Evolutionary conservation across 2,113 vertebrate genomes (phyloP), one percentile per base, ranked within the genome.

Genomic region (Corydoras maculifer): DNA sequence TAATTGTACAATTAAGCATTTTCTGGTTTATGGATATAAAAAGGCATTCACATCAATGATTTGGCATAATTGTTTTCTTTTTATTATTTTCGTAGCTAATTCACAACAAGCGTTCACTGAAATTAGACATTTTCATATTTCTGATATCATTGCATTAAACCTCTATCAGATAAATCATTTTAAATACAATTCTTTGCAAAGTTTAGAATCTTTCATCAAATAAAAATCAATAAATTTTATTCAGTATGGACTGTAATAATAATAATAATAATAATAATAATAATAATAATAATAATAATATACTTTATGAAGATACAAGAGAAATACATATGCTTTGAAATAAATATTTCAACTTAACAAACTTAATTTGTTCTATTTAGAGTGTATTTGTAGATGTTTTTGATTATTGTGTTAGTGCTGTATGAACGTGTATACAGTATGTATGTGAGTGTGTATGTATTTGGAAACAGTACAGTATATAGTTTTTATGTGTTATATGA

Each of bases 91-190:
- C 84, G 87, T 89, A 90, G 90, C 88, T 91, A 89, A 88, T 91
- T 91, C 90, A 90, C 90, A 91, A 89, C 90, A 90, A 90, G 90
- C 90, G 85, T 88, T 90, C 85, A 91, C 88, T 90, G 87, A 91
- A 90, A 88, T 90, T 81, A 87, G 90, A 90, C 87, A 89, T 87
- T 82, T 79, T 86, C 86, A 86, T 86, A 70, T 88, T 83, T 86
- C 85, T 79, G 82, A 90, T 88, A 86, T 84, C 85, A 77, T 86
- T 80, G 87, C 78, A 81, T 86, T 89, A 88, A 90, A 89, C 88
- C 87, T 84, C 77, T 81, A 75, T 69, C 74, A 79, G 80, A 82
- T 82, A 83, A 80, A 80, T 78, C 48, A 79, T 80, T 78, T 80
- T 74, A 80, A 79, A 80, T 80, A 81, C 85, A 69, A 90, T 85